Evolutionary conservation across 1,140 invertebrate genomes (phyloP).

Genomic region (Odontomachus brunneus): DNA sequence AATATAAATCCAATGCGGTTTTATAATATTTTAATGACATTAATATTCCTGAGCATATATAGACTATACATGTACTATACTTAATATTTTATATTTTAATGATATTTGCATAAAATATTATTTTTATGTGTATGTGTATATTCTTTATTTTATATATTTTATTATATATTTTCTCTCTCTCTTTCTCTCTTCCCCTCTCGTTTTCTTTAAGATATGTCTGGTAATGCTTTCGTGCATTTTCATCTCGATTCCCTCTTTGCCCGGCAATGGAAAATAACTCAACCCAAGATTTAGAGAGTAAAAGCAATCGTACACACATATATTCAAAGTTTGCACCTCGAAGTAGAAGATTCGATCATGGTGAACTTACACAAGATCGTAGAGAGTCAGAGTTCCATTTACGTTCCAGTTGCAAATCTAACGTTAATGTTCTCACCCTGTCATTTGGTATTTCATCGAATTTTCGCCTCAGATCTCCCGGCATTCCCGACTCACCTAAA

Average conservation of each 20-base stretch:
- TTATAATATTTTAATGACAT: neutral
- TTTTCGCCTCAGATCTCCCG: neutral
- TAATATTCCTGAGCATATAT: too few species aligned
- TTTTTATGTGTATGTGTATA: too few species aligned
- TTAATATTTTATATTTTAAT: too few species aligned
- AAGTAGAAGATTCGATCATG: neutral
- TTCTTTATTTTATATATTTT: too few species aligned
- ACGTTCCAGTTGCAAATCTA: conserved; percentile 6
- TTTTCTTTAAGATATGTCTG: too few species aligned
- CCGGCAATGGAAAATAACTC: neutral
- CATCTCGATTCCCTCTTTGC: neutral
- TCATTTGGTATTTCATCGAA: neutral
- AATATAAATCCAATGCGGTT: neutral
- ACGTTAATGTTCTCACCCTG: neutral
- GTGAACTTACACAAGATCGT: conserved; percentile 12
- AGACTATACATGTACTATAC: too few species aligned
- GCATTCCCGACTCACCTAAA: neutral
- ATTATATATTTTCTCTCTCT: too few species aligned
- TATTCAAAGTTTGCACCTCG: neutral
- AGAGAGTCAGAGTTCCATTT: neutral
- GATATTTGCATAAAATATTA: too few species aligned
- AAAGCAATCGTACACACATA: neutral
- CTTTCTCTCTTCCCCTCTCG: too few species aligned
- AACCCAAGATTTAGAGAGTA: neutral
- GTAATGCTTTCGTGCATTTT: too few species aligned